Percentiles rank a stretch among this genome's conserved stretches.
Evolutionary conservation across 2,113 vertebrate species (phyloP).

Genomic region (Tapirus terrestris): DNA sequence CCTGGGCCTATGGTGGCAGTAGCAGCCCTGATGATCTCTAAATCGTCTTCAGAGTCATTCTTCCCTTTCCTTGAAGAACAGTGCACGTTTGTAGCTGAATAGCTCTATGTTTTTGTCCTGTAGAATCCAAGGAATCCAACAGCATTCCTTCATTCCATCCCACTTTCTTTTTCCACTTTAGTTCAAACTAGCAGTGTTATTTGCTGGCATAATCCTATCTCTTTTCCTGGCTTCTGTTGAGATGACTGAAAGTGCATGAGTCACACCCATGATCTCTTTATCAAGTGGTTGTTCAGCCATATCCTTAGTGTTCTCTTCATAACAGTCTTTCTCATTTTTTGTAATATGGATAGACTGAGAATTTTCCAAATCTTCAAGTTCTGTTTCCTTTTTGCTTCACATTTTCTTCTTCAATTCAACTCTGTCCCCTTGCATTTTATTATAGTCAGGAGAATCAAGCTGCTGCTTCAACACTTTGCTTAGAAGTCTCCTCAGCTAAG

Average conservation of each 20-base stretch:
- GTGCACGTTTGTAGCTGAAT: not conserved
- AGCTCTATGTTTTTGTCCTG: not conserved
- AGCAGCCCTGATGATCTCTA: not conserved
- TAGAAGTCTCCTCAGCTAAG: not conserved
- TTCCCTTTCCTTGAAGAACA: not conserved
- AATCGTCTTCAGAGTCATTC: not conserved
- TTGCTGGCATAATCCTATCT: not conserved
- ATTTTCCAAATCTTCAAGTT: not conserved
- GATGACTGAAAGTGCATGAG: not conserved
- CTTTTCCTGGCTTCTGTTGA: not conserved
- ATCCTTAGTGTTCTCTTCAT: not conserved
- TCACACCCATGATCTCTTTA: not conserved
- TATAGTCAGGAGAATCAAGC: not conserved
- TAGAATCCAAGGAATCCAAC: not conserved
- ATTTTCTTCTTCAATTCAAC: not conserved
- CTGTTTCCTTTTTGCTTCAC: not conserved
- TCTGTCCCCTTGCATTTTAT: not conserved
- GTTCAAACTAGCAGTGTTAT: not conserved
- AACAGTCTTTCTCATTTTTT: not conserved
- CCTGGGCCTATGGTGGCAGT: no score
- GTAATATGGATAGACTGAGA: not conserved
- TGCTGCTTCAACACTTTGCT: not conserved
- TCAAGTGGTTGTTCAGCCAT: not conserved
- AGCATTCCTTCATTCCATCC: not conserved
- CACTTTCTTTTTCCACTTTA: not conserved